Conservation (phyloP, 2,797 vertebrate species). For the Dallia pectoralis region DNA sequence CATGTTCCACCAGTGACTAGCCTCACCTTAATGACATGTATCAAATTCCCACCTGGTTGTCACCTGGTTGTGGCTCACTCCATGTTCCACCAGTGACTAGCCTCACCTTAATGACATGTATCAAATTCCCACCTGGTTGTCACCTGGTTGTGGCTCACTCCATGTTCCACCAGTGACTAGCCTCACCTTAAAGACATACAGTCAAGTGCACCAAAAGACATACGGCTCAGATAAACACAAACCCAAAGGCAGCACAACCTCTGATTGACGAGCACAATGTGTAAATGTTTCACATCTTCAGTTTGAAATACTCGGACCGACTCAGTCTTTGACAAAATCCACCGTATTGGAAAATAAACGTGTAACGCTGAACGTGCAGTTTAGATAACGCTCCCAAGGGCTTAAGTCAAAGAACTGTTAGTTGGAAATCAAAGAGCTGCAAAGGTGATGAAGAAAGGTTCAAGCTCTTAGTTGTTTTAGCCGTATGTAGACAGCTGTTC, state of each 20-base stretch:
- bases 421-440: neutral
- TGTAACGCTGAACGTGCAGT: neutral
- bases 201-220: neutral
- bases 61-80: too few species aligned
- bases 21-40: too few species aligned
- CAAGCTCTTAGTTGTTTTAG: too few species aligned
- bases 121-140: too few species aligned
- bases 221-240: neutral
- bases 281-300: neutral
- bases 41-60: too few species aligned
- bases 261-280: constrained; percentile 2
- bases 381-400: neutral
- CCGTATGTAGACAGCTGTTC: constrained; percentile 12
- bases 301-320: too few species aligned
- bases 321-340: neutral
- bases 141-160: too few species aligned
- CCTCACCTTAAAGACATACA: too few species aligned
- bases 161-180: neutral
- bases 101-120: too few species aligned
- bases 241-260: neutral
- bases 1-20: too few species aligned
- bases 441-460: neutral
- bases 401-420: neutral
- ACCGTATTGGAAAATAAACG: neutral
- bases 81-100: too few species aligned